A percentile compares a stretch with the other conserved stretches of the same genome.
Evolutionary conservation across 2,797 vertebrate genomes (phyloP).

Genomic region (Macroramphosus scolopax): DNA sequence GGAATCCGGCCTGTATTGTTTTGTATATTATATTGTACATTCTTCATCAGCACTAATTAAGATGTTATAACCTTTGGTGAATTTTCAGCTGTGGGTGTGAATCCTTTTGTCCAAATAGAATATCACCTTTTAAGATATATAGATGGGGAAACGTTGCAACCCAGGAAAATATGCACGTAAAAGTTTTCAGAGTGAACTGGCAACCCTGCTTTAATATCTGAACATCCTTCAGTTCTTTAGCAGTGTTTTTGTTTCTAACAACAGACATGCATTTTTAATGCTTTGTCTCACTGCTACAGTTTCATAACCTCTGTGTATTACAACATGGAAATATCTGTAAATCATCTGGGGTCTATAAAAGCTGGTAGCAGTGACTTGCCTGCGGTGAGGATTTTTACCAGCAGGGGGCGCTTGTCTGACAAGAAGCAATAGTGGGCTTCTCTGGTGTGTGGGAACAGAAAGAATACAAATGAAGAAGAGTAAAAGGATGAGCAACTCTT

Average conservation of each 20-base stretch:
- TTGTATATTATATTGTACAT: conserved; percentile 13
- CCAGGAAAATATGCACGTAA: no score
- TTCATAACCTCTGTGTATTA: conserved; percentile 59
- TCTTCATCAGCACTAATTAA: conserved; percentile 40
- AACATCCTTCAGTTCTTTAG: background rate
- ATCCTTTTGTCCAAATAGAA: background rate
- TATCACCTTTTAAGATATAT: background rate
- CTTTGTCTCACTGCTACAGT: conserved; percentile 36
- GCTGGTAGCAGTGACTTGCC: conserved; percentile 42
- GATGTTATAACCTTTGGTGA: conserved; percentile 27
- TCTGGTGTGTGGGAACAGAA: conserved; percentile 20
- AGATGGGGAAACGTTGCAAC: background rate
- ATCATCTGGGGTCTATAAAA: conserved; percentile 69
- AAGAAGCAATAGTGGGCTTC: conserved; percentile 48
- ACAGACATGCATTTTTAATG: conserved; percentile 20
- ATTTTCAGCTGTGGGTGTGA: conserved; percentile 7
- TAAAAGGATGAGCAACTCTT: conserved; percentile 29
- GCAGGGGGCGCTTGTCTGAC: conserved; percentile 74
- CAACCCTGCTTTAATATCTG: conserved; percentile 8
- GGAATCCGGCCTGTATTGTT: conserved; percentile 2
- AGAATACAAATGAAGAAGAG: background rate
- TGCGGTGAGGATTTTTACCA: conserved; percentile 53
- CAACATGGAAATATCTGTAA: conserved; percentile 73
- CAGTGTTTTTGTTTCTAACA: conserved; percentile 11
- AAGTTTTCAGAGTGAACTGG: conserved; percentile 43